Conservation (phyloP, 2,797 vertebrate genomes). For the Rhabdophis nuchalis region DNA sequence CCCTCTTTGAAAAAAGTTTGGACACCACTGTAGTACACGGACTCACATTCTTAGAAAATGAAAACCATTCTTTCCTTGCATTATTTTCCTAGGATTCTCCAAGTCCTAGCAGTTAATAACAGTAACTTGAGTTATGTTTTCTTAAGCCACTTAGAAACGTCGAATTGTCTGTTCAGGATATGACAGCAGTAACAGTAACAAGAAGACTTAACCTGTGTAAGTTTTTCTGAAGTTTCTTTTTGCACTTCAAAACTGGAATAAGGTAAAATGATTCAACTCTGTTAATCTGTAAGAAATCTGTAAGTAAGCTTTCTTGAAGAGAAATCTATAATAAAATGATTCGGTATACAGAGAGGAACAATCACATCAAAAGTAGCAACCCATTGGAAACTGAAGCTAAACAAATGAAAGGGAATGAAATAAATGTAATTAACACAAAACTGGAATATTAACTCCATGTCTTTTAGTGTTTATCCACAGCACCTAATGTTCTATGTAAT, state of each 20-base stretch:
- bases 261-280: background rate
- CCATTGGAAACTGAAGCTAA: background rate
- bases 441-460: background rate
- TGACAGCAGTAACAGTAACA: background rate
- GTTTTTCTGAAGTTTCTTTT: background rate
- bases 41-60: background rate
- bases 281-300: too few relatives aligned
- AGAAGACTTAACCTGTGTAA: background rate
- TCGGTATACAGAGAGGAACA: background rate
- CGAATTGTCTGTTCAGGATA: background rate
- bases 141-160: background rate
- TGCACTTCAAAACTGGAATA: background rate
- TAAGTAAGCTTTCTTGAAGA: background rate
- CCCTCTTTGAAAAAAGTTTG: too few relatives aligned
- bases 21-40: too few relatives aligned
- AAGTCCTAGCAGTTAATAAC: background rate
- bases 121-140: background rate
- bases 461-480: background rate
- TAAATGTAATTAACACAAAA: background rate
- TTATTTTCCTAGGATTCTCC: background rate
- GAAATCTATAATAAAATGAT: background rate
- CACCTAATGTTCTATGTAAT: background rate
- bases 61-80: background rate
- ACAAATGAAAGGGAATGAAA: background rate
- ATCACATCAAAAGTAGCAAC: background rate